A percentile compares a stretch with the other conserved stretches of the same genome.
phyloP scores from a whole-genome alignment of 2,888 invertebrate genomes.

The Mantis religiosa region DNA sequence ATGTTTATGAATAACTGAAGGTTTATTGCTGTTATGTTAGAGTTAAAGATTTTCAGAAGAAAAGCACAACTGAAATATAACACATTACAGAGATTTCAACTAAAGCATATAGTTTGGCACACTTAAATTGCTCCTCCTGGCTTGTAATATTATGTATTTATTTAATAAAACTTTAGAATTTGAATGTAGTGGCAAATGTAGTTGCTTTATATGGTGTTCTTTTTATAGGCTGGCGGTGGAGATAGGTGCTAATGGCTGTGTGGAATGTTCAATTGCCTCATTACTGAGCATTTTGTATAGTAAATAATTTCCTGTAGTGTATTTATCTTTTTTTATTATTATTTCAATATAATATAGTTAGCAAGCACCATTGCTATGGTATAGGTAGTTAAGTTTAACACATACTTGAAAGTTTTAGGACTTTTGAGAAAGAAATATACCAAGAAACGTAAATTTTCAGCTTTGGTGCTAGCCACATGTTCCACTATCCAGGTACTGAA shows the following conservation, averaged over 20 bases:
- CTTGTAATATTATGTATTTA: background rate
- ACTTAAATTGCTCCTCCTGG: constrained; percentile 4
- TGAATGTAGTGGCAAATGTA: constrained; percentile 22
- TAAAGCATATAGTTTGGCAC: background rate
- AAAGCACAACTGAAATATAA: background rate
- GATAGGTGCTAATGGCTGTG: constrained; percentile 11
- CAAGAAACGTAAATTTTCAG: background rate
- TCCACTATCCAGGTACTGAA: background rate
- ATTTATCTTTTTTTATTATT: background rate
- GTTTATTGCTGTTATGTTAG: background rate
- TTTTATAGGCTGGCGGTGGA: background rate
- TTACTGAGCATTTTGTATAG: constrained; percentile 6
- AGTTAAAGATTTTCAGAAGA: background rate
- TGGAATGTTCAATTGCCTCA: constrained; percentile 6
- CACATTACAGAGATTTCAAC: background rate
- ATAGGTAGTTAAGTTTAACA: background rate
- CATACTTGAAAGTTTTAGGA: background rate
- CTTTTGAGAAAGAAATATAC: background rate
- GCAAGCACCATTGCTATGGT: background rate
- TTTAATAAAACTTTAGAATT: background rate
- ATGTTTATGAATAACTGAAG: no score
- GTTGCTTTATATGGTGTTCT: constrained; percentile 18
- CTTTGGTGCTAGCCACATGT: background rate
- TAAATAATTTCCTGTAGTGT: constrained; percentile 9
- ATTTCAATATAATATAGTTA: background rate